Evolutionary conservation across 1,140 invertebrate species (phyloP), one percentile per base, ranked within the genome.

Genomic region (Oncopodura yosiiana): DNA sequence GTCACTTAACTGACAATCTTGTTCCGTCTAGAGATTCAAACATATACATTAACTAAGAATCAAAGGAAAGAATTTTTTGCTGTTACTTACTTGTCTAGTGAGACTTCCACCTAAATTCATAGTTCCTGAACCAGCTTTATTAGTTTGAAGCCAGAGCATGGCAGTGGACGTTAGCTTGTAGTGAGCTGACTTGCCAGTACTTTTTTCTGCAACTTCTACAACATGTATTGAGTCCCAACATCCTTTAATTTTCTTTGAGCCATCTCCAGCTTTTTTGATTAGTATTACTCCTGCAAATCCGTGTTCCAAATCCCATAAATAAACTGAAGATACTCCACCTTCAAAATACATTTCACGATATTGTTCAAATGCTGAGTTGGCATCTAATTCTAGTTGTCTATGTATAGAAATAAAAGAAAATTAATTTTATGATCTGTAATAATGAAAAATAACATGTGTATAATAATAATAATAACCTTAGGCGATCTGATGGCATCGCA

Each of bases 221-320:
- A 99, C 95, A 71, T 99, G 95, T 69, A 99, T 97, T 2, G 94
- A 98, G 72, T 99, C 95, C 96, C 96, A 99, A 70, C 94, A 99
- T 2, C 96, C 87, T 73, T 90, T 95, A 61, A 98, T 98, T 74
- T 94, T 96, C 70, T 93, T 93, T 68, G 81, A 86, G 14, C 93
- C 94, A 77, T 98, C 94, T 0, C 93, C 92, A 14, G 90, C 92
- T 73, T 99, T 99, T 74, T 99, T 99, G 62, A 99, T 98, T 59
- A 99, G 76, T 69, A 99, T 95, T 38, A 97, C 95, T 66, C 94
- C 94, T 62, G 94, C 96, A 79, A 99, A 99, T 3, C 94, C 94
- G 73, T 95, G 91, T 68, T 98, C 94, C 68, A 99, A 79, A 67
- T 99, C 95, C 96, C 96, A 99, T 39, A 99, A 77, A 74, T 99